phyloP scores from a whole-genome alignment of 1,140 invertebrate species.

The Chelonus insularis region DNA sequence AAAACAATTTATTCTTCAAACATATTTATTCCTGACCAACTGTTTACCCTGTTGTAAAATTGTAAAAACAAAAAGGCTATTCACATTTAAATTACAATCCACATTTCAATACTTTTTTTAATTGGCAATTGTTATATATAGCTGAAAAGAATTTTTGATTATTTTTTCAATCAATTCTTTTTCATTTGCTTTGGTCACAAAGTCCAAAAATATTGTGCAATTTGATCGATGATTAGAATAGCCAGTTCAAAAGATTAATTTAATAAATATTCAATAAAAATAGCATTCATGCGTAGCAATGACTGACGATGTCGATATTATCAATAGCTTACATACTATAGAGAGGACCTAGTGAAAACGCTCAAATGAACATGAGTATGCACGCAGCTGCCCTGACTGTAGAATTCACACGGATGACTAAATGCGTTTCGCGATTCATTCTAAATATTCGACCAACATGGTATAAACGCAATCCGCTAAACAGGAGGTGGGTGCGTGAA shows the following conservation, averaged over 20 bases:
- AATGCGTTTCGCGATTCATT: slow-evolving; percentile 9
- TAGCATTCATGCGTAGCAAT: not conserved
- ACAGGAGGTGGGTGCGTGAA: slow-evolving; percentile 3
- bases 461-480: not conserved
- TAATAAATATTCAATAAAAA: not conserved
- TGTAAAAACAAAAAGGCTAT: too few species aligned
- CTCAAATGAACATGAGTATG: not conserved
- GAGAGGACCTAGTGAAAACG: not conserved
- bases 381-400: not conserved
- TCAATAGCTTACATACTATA: not conserved
- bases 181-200: too few species aligned
- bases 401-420: slow-evolving; percentile 12
- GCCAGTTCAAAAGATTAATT: not conserved
- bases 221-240: not conserved
- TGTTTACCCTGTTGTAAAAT: too few species aligned
- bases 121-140: too few species aligned
- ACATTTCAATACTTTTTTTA: too few species aligned
- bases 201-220: too few species aligned
- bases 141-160: too few species aligned
- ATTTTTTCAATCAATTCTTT: too few species aligned
- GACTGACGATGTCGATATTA: not conserved
- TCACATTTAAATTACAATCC: too few species aligned
- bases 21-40: too few species aligned
- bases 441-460: slow-evolving; percentile 17
- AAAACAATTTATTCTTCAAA: too few species aligned